Base-by-base conservation (phyloP, 2,113 vertebrate species). In the Pedetes capensis region DNA sequence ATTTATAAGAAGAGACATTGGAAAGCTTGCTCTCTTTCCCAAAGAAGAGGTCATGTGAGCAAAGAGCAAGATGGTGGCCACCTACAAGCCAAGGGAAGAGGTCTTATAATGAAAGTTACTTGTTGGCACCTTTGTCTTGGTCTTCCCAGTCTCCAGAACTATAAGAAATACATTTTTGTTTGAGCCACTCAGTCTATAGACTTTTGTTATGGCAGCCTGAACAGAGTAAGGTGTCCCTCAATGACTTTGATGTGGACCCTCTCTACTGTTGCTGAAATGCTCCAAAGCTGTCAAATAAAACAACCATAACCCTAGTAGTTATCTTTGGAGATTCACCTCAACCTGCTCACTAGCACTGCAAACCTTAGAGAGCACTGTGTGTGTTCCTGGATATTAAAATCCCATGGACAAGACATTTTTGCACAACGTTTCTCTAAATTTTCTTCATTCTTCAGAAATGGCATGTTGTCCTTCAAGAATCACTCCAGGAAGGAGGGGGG, bases 391-490 rank as follows among this genome's bases (percentile, higher is more conserved):
- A 91, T 14, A 72, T 64, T 71, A 64, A 91, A 83, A 34, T 68
- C 87, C 22, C 34, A 59, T 47, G 27, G n/a, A 78, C 20, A n/a
- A 83, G 68, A n/a, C 47, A 20, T 81, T 89, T 89, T 91, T 91
- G 22, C 5, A 47, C 32, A 63, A 10, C 0, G 9, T 86, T 95
- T 92, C 14, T 47, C 78, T 75, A 85, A 34, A 69, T 95, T 29
- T 13, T 79, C 57, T 93, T 85, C 42, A 39, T 80, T 91, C 80
- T 89, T 93, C 64, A 89, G 79, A 94, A 92, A 94, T 82, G n/a
- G 61, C 57, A 72, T 13, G 1, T 64, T 97, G 94, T 93, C 95
- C 78, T 97, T 88, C 55, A 95, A 91, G 23, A 87, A 95, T 72
- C 83, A 91, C 9, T 87, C 81, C 87, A 85, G 92, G 69, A 96